phyloP scores from a whole-genome alignment of 2,797 vertebrate genomes.

The Limnodromus scolopaceus region DNA sequence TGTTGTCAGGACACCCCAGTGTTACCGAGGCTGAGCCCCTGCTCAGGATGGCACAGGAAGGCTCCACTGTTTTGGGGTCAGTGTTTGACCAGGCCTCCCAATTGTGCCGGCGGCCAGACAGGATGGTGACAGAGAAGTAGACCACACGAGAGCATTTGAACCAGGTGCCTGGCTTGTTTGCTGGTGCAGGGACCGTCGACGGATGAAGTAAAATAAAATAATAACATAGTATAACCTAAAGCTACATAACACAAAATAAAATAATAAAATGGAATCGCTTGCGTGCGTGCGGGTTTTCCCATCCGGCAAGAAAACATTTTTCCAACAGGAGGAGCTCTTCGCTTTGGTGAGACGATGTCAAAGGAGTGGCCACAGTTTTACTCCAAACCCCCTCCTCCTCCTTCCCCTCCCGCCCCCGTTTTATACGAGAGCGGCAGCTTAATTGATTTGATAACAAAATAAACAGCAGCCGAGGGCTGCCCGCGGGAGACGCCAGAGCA shows the following conservation, averaged over 20 bases:
- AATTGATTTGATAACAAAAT: constrained; percentile 69
- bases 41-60: fast-evolving
- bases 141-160: not conserved
- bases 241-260: not conserved
- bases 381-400: not conserved
- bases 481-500: not conserved
- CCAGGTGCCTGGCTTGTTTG: fast-evolving
- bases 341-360: constrained; percentile 41
- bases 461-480: constrained; percentile 43
- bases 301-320: not conserved
- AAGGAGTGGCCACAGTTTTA: not conserved
- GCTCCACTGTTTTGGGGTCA: not conserved
- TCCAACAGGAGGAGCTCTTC: constrained; percentile 66
- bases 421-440: constrained; percentile 50
- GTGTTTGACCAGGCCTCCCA: not conserved
- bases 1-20: not conserved
- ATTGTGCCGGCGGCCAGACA: fast-evolving
- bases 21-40: not conserved
- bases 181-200: not conserved
- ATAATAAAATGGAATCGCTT: not conserved
- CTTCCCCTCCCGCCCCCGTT: not conserved
- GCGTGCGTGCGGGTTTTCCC: not conserved
- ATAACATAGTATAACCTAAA: not conserved
- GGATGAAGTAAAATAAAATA: not conserved
- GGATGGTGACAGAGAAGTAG: fast-evolving